A percentile compares a stretch with the other conserved stretches of the same genome.
phyloP scores from a whole-genome alignment of 1,140 invertebrate genomes.

The Pteromalus puparum region DNA sequence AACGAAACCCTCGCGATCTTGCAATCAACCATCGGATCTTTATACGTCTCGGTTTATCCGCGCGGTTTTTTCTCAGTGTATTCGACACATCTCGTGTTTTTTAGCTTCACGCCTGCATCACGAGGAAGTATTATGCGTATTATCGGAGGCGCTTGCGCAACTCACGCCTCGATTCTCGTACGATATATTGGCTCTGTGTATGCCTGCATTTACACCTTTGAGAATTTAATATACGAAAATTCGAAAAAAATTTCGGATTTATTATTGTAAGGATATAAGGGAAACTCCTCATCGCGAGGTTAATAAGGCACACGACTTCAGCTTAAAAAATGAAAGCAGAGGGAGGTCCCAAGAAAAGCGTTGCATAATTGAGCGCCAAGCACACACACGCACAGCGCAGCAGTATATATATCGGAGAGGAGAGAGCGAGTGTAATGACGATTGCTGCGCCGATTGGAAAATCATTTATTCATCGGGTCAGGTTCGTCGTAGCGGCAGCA shows the following conservation, averaged over 20 bases:
- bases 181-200: too few species aligned
- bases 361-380: slow-evolving; percentile 54
- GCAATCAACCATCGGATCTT: too few species aligned
- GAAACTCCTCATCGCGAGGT: too few species aligned
- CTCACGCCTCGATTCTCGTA: not conserved
- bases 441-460: slow-evolving; percentile 60
- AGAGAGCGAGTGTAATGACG: slow-evolving; percentile 52
- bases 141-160: not conserved
- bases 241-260: too few species aligned
- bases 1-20: too few species aligned
- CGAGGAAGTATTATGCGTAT: not conserved
- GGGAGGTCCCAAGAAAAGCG: not conserved
- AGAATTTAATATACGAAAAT: too few species aligned
- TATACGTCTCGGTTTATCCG: too few species aligned
- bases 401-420: too few species aligned
- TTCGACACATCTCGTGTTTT: not conserved
- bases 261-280: too few species aligned
- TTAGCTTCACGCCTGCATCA: not conserved
- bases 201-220: too few species aligned
- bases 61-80: too few species aligned
- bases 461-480: slow-evolving; percentile 63
- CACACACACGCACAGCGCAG: not conserved
- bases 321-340: not conserved
- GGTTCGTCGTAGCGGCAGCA: slow-evolving; percentile 52
- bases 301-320: too few species aligned